Percentiles rank a stretch among this genome's conserved stretches.
Conservation (phyloP, 2,888 invertebrate species). For the Drosophila demipolita region DNA sequence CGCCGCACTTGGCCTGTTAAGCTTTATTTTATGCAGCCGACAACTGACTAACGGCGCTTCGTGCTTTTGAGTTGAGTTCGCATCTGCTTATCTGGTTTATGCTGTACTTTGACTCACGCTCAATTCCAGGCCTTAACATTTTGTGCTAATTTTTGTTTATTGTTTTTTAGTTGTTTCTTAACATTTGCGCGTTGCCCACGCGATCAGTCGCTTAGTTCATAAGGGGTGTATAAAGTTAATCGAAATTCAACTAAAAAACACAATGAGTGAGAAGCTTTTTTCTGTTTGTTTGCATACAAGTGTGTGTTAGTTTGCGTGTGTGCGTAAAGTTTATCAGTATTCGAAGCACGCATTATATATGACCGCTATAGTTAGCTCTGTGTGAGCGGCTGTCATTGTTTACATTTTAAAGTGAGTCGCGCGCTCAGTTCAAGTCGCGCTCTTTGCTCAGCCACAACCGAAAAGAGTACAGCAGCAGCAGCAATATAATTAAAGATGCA, state of each 20-base stretch:
- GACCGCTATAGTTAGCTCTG: slow-evolving; percentile 52
- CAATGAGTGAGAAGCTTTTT: slow-evolving; percentile 8
- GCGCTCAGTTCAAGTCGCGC: slow-evolving; percentile 31
- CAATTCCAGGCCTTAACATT: slow-evolving; percentile 60
- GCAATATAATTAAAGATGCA: slow-evolving; percentile 45
- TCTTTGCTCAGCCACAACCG: slow-evolving; percentile 10
- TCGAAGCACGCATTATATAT: slow-evolving; percentile 52
- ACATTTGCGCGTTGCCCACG: slow-evolving; percentile 56
- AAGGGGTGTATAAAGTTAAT: slow-evolving; percentile 38
- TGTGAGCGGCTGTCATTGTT: slow-evolving; percentile 48
- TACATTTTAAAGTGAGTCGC: slow-evolving; percentile 51
- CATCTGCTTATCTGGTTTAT: slow-evolving; percentile 32
- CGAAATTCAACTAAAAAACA: slow-evolving; percentile 18
- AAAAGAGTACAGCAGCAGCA: slow-evolving; percentile 1
- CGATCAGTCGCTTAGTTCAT: slow-evolving; percentile 54
- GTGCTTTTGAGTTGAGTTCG: slow-evolving; percentile 34
- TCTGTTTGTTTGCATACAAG: slow-evolving; percentile 7
- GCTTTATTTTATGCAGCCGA: slow-evolving; percentile 54
- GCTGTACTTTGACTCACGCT: slow-evolving; percentile 46
- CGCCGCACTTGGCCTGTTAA: slow-evolving; percentile 32
- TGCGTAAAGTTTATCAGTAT: slow-evolving; percentile 51
- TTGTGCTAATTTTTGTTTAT: slow-evolving; percentile 17
- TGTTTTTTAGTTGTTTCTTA: slow-evolving; percentile 67
- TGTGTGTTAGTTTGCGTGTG: slow-evolving; percentile 1
- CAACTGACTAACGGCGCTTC: slow-evolving; percentile 55